Base-by-base conservation (phyloP, 2,113 vertebrate species). In the Zosterops lateralis region DNA sequence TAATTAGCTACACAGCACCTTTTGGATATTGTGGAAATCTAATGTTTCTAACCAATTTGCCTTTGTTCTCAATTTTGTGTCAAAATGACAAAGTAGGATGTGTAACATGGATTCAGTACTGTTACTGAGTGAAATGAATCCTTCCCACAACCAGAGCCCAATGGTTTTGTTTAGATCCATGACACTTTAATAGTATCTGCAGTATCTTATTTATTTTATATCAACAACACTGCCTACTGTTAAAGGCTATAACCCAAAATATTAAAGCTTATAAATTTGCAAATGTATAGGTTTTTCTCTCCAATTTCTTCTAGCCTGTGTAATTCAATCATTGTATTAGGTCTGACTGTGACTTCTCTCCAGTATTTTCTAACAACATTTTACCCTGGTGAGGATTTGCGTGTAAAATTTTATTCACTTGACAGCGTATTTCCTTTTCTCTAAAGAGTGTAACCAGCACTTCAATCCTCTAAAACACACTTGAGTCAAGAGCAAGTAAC, bases 381-480 rank as follows among this genome's bases (percentile, higher is more conserved):
- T 87, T 87, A 89, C 44, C 32, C 26, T 42, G 9, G 18, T 89
- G 47, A 92, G 32, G 54, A 76, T 93, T 94, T 89, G 38, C 2
- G 8, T 66, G 38, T 73, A 47, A 70, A 84, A 83, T 92, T 95
- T 77, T 34, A 74, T 73, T 91, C 84, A 72, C 21, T n/a, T 83
- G 67, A 61, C n/a, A 89, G 32, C 19, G 19, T 74, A 70, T 87
- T 85, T 79, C 54, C 51, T 82, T 84, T 82, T 54, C 50, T 85
- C 0, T 0, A 54, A 95, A 60, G n/a, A 62, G 47, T 71, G 26
- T 80, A 89, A 83, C 74, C 71, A 89, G 32, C 67, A 77, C 54
- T 92, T 95, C 71, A 91, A 22, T 70, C 67, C 78, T 93, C 54
- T 95, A 92, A 93, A 96, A 91, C 44, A 84, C 54, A 85, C 94